Base-by-base conservation (phyloP, 2,888 invertebrate genomes). In the Anodontia alba region DNA sequence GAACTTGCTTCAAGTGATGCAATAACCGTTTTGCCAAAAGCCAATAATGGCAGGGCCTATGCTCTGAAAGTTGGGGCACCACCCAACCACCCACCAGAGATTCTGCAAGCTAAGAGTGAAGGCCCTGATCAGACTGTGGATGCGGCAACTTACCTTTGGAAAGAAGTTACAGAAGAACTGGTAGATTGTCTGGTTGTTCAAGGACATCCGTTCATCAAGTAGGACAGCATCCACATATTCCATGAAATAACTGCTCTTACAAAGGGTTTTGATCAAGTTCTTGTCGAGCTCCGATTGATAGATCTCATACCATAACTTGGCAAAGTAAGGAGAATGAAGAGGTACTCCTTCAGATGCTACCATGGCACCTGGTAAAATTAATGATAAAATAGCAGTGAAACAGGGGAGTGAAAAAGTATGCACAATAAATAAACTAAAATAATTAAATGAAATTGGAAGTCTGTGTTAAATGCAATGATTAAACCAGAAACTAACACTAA, bases 181-280 rank as follows among this genome's bases (percentile, higher is more conserved):
- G 94, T 97, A 97, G 90, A 98, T 97, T 90, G 97, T 96, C 74
- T 96, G 96, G 91, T 97, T 97, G 86, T 97, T 97, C 15, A 98
- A 95, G 17, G 98, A 97, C 79, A 96, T 96, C 87, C 98, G 96
- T 94, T 98, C 98, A 93, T 98, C 98, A 74, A 98, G 95, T 68
- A 98, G 95, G 31, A 98, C 96, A n/a, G 97, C 97, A 93, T 98
- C 98, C 82, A 98, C 96, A 93, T 98, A 98, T 94, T 98, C 98
- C 46, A 97, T 96, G 87, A 98, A 96, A 90, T 97, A 97, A 91
- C 96, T 97, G 94, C 97, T 97, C 85, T 96, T 97, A 70, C 97
- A 95, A 80, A 98, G 95, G 95, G 98, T 96, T 84, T 97, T 96
- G 88, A 97, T 96, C 92, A 97, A 97, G 93, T 97, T 97, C 69